Evolutionary conservation across 2,888 invertebrate genomes (phyloP), one percentile per base, ranked within the genome.

Genomic region (Branchipolynoe longqiensis): DNA sequence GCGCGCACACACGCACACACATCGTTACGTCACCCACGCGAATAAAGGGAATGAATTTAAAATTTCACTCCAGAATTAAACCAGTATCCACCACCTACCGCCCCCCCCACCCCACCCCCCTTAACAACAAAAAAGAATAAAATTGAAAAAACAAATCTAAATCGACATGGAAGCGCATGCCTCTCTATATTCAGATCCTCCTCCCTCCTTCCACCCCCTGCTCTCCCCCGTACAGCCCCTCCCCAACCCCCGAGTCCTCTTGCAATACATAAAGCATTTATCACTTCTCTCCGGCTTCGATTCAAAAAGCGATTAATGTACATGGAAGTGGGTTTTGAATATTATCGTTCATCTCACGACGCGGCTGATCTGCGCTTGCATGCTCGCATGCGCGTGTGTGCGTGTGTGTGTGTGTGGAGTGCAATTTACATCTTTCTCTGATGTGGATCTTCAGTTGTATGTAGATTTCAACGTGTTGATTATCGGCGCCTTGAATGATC

Each of bases 231-330:
- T 48, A 48, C 48, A 12, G 8, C 48, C 48, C 48, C 48, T 48
- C 48, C 48, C 48, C 48, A 48, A 48, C 48, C 48, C 48, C 48
- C 62, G 62, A n/a, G 69, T 69, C 69, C 33, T 69, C 38, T 69
- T 36, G 3, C 69, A 6, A 33, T 31, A 69, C 62, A 62, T 62
- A 62, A 62, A 69, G 38, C 38, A 69, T 69, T 69, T 33, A 69
- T 69, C 69, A n/a, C 38, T 36, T 69, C 38, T 69, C 22, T n/a
- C 14, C 18, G 69, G 18, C 36, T 6, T n/a, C 8, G 22, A n/a
- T 18, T 69, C 36, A 36, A 18, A 69, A 69, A 8, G 69, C 8
- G 69, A 69, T 69, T 69, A 38, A 18, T 69, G 38, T 69, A 69
- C 69, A 69, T 38, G 18, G 1, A 18, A 18, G 36, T 12, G 33